Percentiles rank a stretch among this genome's conserved stretches.
phyloP scores from a whole-genome alignment of 1,140 invertebrate genomes.

The Brachionus plicatilis region DNA sequence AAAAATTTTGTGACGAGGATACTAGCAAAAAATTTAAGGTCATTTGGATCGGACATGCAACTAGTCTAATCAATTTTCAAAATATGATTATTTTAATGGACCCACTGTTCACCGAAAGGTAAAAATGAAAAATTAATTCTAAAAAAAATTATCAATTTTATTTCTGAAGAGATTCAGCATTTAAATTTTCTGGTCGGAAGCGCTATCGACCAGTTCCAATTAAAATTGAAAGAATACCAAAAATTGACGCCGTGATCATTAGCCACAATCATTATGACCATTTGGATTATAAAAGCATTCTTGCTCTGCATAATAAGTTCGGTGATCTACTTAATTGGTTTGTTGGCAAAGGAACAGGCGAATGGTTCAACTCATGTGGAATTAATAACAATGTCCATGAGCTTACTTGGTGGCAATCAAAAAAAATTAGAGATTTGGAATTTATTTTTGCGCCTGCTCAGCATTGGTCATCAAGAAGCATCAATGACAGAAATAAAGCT shows the following conservation, averaged over 20 bases:
- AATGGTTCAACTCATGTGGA: conserved; percentile 51
- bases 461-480: conserved; percentile 57
- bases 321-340: conserved; percentile 48
- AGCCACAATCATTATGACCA: conserved; percentile 62
- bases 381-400: conserved; percentile 47
- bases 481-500: conserved; percentile 52
- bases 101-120: conserved; percentile 51
- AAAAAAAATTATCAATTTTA: not conserved
- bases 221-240: conserved; percentile 55
- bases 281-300: conserved; percentile 54
- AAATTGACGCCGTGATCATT: conserved; percentile 58
- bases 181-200: conserved; percentile 48
- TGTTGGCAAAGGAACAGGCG: conserved; percentile 57
- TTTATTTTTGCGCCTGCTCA: conserved; percentile 58
- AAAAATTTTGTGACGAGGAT: conserved; percentile 42
- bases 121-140: not conserved
- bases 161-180: conserved; percentile 43
- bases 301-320: conserved; percentile 46
- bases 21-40: conserved; percentile 45
- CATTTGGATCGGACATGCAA: conserved; percentile 58
- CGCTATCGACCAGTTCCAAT: conserved; percentile 56
- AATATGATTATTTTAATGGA: conserved; percentile 55
- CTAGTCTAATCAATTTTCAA: conserved; percentile 56
- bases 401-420: conserved; percentile 57
- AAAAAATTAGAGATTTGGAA: conserved; percentile 46